Evolutionary conservation across 35 echinoderm and acorn worm genomes (phyloP), one percentile per base, ranked within the genome.

Genomic region (Heliocidaris tuberculata): DNA sequence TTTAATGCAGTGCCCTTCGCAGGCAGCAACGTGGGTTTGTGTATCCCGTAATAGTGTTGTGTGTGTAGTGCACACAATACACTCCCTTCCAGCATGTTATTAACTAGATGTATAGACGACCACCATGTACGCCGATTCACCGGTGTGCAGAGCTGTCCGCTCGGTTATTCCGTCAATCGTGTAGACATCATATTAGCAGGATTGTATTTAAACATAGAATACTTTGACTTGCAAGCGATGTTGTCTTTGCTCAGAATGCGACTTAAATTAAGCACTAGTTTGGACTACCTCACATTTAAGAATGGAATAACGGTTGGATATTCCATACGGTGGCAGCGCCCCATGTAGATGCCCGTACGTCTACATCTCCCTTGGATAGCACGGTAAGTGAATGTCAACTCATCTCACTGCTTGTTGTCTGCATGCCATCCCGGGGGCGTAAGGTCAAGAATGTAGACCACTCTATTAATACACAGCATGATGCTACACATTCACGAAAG

Each of bases 291-390:
- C 21, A 78, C 4, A 78, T 27, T 27, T 0, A 21, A 27, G 65
- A 78, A 78, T 78, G 65, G 65, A 78, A 78, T 78, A 78, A 78
- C 4, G 21, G 21, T 78, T 24, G 65, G 65, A 78, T 78, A 78
- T 78, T 78, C 65, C 65, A 78, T 78, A 78, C 65, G 65, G 65
- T 78, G 65, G 65, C 65, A 78, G 65, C 65, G 65, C 65, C 65
- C 65, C 65, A 78, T 78, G 19, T 78, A 78, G 65, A 78, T 78
- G 65, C 65, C 65, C 27, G 21, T 78, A 42, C 35, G 65, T 78
- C 65, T 24, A 78, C 65, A 78, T 78, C 65, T 78, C 27, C 21
- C 65, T 78, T 78, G 65, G 65, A 78, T 78, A 78, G 27, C 65
- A 78, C 65, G 65, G 65, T 78, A 78, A 78, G 65, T 27, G 65